Percentiles rank a stretch among this genome's conserved stretches.
Evolutionary conservation across 1,140 invertebrate species (phyloP).

Genomic region (Steinernema feltiae): DNA sequence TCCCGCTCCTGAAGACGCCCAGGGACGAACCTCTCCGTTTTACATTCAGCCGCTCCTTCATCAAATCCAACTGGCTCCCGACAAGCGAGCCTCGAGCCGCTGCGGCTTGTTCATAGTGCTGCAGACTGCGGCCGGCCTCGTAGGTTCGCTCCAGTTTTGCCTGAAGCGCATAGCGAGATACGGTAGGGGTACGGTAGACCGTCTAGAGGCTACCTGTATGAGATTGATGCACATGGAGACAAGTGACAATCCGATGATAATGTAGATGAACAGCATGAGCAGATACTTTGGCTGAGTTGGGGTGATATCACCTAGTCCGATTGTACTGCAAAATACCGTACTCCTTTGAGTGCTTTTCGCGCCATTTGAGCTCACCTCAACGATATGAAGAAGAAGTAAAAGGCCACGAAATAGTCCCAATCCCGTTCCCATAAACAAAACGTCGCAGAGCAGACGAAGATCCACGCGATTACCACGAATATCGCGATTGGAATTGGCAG

Average conservation of each 20-base stretch:
- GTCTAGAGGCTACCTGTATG: slow-evolving; percentile 73
- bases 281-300: slow-evolving; percentile 73
- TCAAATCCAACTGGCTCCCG: slow-evolving; percentile 15
- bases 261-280: slow-evolving; percentile 82
- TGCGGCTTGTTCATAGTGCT: too few relatives aligned
- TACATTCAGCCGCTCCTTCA: slow-evolving; percentile 6
- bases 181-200: too few relatives aligned
- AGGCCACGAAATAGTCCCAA: slow-evolving; percentile 78
- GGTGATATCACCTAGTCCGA: slow-evolving; percentile 48
- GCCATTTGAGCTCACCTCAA: slow-evolving; percentile 38
- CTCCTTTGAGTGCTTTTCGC: too few relatives aligned
- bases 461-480: slow-evolving; percentile 46
- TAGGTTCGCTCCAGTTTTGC: slow-evolving; percentile 46
- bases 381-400: slow-evolving; percentile 85
- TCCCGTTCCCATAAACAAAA: slow-evolving; percentile 65
- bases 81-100: slow-evolving; percentile 18
- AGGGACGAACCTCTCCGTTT: slow-evolving; percentile 21
- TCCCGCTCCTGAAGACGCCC: slow-evolving; percentile 23
- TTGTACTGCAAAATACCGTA: too few relatives aligned
- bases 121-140: slow-evolving; percentile 34
- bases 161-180: too few relatives aligned
- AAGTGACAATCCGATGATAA: slow-evolving; percentile 84
- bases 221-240: slow-evolving; percentile 96
- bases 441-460: slow-evolving; percentile 44
- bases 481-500: slow-evolving; percentile 46